Evolutionary conservation across 2,888 invertebrate genomes (phyloP).

Genomic region (Watsonalla cultraria): DNA sequence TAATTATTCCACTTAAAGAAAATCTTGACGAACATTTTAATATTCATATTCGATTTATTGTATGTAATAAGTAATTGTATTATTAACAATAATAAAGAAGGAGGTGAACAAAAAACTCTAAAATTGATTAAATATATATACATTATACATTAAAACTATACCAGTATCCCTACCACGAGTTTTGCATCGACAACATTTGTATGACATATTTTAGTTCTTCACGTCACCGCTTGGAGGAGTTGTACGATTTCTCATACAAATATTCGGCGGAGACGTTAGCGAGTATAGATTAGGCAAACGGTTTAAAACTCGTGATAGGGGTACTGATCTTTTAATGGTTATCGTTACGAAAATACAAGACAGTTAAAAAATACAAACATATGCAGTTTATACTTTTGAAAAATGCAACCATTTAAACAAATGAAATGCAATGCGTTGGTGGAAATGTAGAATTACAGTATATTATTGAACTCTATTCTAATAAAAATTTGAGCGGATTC

Average conservation of each 20-base stretch:
- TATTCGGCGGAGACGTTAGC: too few species aligned
- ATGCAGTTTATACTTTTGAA: constrained; percentile 19
- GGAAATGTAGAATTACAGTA: constrained; percentile 30
- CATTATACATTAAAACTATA: constrained; percentile 45
- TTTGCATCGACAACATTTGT: too few species aligned
- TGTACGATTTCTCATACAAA: too few species aligned
- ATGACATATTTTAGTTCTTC: too few species aligned
- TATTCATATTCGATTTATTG: constrained; percentile 47
- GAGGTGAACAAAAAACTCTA: constrained; percentile 55
- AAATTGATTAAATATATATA: constrained; percentile 57
- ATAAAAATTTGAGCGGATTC: constrained; percentile 1
- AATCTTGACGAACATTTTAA: constrained; percentile 40
- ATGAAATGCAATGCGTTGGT: constrained; percentile 43
- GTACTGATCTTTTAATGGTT: constrained; percentile 23
- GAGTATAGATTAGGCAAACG: too few species aligned
- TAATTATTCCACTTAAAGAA: constrained; percentile 43
- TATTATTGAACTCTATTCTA: constrained; percentile 1
- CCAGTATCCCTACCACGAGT: too few species aligned
- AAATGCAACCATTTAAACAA: constrained; percentile 33
- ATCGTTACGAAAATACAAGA: constrained; percentile 10
- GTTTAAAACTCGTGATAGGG: too few species aligned
- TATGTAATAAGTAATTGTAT: constrained; percentile 42
- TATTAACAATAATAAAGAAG: constrained; percentile 57
- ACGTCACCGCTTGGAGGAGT: too few species aligned
- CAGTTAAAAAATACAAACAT: constrained; percentile 5